phyloP scores from a whole-genome alignment of 2,113 vertebrate species.

The Ardeotis arabs region DNA sequence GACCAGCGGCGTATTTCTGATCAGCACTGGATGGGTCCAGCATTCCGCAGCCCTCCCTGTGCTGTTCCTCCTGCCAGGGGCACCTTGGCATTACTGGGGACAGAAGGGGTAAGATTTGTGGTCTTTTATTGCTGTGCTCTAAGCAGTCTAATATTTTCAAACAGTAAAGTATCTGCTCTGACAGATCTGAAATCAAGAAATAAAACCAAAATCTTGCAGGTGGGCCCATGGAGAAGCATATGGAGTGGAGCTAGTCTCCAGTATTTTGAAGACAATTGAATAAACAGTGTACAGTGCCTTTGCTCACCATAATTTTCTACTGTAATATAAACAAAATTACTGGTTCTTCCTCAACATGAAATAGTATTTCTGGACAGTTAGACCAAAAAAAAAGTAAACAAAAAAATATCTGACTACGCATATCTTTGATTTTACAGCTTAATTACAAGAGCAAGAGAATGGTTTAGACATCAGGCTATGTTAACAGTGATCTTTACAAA shows the following conservation, averaged over 20 bases:
- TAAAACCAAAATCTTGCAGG: background rate
- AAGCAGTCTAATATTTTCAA: background rate
- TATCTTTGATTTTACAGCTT: background rate
- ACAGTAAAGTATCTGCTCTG: background rate
- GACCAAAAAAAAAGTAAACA: background rate
- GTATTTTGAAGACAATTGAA: background rate
- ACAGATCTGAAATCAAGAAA: background rate
- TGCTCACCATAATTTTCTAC: background rate
- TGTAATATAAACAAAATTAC: background rate
- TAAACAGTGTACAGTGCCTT: background rate
- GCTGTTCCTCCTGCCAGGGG: background rate
- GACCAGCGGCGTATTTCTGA: rapidly evolving
- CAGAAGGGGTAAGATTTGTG: background rate
- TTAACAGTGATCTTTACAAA: background rate
- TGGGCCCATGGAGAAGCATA: background rate
- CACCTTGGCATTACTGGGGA: background rate
- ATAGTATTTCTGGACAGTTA: background rate
- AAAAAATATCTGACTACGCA: background rate
- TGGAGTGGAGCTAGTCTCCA: background rate
- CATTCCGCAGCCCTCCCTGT: background rate
- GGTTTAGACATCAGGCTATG: background rate
- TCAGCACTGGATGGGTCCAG: background rate
- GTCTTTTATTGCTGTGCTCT: background rate
- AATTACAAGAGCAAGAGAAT: background rate
- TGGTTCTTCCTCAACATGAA: background rate